phyloP scores from a whole-genome alignment of 92 coral and sea anemone species.

The Umimayanthus chanpuru region DNA sequence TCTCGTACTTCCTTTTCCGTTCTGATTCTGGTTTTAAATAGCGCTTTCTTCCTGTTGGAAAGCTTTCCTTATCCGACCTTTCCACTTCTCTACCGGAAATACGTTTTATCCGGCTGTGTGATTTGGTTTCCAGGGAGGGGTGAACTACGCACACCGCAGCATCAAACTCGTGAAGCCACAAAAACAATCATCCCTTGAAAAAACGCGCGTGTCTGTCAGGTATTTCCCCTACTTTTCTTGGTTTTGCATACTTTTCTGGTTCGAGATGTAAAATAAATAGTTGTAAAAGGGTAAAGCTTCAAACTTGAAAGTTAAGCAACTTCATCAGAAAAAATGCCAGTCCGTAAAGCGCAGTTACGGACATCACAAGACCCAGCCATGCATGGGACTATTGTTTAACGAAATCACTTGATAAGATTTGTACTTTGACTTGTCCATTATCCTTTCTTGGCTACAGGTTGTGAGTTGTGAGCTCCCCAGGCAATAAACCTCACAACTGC shows the following conservation, averaged over 20 bases:
- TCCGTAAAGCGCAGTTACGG: too few species aligned
- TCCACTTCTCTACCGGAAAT: neutral
- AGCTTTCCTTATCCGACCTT: neutral
- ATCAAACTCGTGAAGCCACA: neutral
- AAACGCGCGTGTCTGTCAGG: neutral
- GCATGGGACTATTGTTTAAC: too few species aligned
- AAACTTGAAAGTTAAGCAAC: neutral
- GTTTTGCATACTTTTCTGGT: neutral
- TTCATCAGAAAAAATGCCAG: neutral
- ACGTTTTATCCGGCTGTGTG: neutral
- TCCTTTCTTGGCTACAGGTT: too few species aligned
- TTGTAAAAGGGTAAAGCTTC: neutral
- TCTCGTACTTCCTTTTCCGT: neutral
- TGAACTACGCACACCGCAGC: neutral
- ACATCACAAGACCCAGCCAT: too few species aligned
- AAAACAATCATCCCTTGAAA: neutral
- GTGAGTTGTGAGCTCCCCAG: neutral
- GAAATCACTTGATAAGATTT: too few species aligned
- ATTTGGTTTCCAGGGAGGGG: neutral
- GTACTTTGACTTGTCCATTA: too few species aligned
- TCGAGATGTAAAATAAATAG: neutral
- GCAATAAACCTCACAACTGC: neutral
- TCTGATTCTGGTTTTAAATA: neutral
- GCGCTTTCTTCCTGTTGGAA: neutral
- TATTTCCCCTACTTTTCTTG: too few species aligned